Evolutionary conservation across 1,140 invertebrate species (phyloP).

Genomic region (Drosophila littoralis): DNA sequence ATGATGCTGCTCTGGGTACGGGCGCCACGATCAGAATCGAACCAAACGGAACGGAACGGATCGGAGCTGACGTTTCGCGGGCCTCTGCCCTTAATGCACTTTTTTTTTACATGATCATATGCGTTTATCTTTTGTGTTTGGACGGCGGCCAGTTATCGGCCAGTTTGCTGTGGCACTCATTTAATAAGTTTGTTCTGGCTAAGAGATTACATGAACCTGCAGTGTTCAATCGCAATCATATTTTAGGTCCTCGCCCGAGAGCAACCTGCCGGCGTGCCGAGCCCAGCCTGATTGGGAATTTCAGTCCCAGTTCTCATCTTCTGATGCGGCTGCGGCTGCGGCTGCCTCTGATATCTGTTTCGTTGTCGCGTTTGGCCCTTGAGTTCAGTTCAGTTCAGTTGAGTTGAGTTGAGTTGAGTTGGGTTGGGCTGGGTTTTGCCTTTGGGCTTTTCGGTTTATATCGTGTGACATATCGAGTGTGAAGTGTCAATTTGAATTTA

Average conservation of each 20-base stretch:
- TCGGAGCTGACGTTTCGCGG: background rate
- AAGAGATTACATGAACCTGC: constrained; percentile 84
- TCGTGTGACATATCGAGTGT: constrained; percentile 84
- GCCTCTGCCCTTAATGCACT: constrained; percentile 66
- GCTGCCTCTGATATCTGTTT: constrained; percentile 34
- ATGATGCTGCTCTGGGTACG: constrained; percentile 51
- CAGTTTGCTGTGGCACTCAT: constrained; percentile 77
- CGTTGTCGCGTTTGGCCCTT: constrained; percentile 25
- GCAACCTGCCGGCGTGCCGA: constrained; percentile 26
- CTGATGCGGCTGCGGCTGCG: background rate
- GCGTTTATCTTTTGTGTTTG: constrained; percentile 80
- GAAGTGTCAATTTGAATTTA: constrained; percentile 84
- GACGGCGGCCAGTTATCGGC: constrained; percentile 55
- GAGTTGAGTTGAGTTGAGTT: constrained; percentile 31
- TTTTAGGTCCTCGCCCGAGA: constrained; percentile 44
- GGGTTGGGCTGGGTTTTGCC: constrained; percentile 1
- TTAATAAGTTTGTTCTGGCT: constrained; percentile 82
- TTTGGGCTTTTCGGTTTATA: constrained; percentile 62
- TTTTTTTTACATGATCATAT: constrained; percentile 80
- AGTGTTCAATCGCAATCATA: constrained; percentile 83
- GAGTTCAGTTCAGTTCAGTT: constrained; percentile 12
- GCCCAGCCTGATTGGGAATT: background rate
- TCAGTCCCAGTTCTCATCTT: constrained; percentile 21
- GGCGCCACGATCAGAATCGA: constrained; percentile 11
- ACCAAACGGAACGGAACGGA: background rate